Base-by-base conservation (phyloP, 2,113 vertebrate genomes). In the Notothenia coriiceps region DNA sequence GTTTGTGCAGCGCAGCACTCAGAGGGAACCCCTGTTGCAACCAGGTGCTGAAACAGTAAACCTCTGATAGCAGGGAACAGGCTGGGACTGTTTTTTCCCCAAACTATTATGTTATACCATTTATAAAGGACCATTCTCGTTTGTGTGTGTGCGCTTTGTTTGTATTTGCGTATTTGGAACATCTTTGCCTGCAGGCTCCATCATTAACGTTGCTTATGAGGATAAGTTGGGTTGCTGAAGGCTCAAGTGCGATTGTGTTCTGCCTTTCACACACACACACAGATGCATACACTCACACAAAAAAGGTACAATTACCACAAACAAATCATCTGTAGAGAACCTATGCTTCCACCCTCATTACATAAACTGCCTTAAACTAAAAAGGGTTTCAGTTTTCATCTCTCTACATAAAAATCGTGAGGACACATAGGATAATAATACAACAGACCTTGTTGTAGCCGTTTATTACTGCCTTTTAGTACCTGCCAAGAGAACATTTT, bases 131-230 rank as follows among this genome's bases (percentile, higher is more conserved):
- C 13, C 80, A 15, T 83, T 80, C 81, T 44, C 70, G n/a, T 74
- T 40, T 70, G 46, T 81, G 46, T 76, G 60, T 57, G 68, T 67
- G 63, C 52, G 75, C 43, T 50, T 66, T 60, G 57, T 50, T 43
- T 55, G 64, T 65, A 59, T 49, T 51, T 77, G 22, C 71, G 8
- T 13, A 7, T 67, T 71, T 72, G 70, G 46, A 72, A 80, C 47
- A 51, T n/a, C 15, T 5, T 64, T 82, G 70, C 80, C 87, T 74
- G 29, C 52, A 71, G 69, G 70, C 79, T 73, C n/a, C 54, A 71
- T 89, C 69, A 87, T 89, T 90, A 89, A 57, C 67, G 60, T 35
- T 6, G 70, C 66, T 64, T 67, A 52, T 81, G 68, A 79, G 80
- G 86, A 89, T 82, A 77, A 88, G 85, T 68, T 64, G 74, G 13